Conservation (phyloP, 1,140 invertebrate species). For the Brachionus asplanchnoidis region DNA sequence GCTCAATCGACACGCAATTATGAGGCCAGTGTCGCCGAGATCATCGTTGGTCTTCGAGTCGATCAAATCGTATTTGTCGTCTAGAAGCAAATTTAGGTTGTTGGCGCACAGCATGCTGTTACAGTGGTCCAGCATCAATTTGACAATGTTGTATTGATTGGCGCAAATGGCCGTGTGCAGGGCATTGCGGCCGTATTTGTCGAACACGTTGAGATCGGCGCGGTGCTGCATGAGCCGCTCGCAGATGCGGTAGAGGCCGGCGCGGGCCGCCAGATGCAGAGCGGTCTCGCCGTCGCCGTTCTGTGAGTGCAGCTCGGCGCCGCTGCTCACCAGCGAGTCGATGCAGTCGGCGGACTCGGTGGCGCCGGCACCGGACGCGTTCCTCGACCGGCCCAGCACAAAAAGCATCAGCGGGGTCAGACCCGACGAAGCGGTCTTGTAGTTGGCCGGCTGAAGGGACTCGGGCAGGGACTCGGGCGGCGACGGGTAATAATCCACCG, state of each 20-base stretch:
- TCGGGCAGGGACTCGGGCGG: constrained; percentile 31
- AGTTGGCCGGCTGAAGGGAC: not conserved
- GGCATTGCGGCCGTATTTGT: constrained; percentile 21
- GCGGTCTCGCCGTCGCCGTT: constrained; percentile 68
- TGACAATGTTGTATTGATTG: constrained; percentile 35
- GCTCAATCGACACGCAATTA: not conserved
- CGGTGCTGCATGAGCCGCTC: not conserved
- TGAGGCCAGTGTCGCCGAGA: not conserved
- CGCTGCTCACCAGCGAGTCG: constrained; percentile 68
- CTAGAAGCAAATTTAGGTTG: not conserved
- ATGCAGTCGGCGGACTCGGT: not conserved
- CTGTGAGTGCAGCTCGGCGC: constrained; percentile 74
- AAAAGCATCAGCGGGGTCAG: constrained; percentile 31
- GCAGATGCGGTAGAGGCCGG: constrained; percentile 19
- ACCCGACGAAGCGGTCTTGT: not conserved
- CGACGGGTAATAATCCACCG: constrained; percentile 27
- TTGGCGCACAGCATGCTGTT: not conserved
- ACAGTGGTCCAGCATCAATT: constrained; percentile 20
- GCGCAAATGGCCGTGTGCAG: constrained; percentile 12
- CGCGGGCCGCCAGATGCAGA: constrained; percentile 56
- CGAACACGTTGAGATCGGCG: not conserved
- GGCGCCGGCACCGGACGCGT: not conserved
- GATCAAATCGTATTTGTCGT: constrained; percentile 30
- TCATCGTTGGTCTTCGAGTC: constrained; percentile 37
- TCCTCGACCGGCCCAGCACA: not conserved